A percentile compares a stretch with the other conserved stretches of the same genome.
Conservation (phyloP, 1,140 invertebrate genomes). For the Sycobia sp. region DNA sequence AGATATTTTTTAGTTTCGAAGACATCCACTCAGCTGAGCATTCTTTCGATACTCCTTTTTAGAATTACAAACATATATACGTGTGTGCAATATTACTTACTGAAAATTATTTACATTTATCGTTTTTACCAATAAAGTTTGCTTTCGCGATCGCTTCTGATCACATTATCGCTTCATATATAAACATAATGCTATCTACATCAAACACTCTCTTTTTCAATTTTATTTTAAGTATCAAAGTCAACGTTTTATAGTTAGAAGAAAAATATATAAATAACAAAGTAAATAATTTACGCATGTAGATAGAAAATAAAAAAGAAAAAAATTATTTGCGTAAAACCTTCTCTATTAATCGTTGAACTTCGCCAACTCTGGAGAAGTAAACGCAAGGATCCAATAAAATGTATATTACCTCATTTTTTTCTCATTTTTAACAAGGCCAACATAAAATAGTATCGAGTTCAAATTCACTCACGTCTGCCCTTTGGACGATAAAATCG, state of each 20-base stretch:
- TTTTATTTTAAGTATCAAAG: constrained; percentile 31
- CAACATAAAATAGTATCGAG: constrained; percentile 29
- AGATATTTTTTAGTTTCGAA: constrained; percentile 38
- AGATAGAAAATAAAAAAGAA: constrained; percentile 26
- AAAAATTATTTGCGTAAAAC: constrained; percentile 6
- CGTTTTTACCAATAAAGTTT: constrained; percentile 37
- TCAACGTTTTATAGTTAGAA: constrained; percentile 25
- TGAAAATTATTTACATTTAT: constrained; percentile 52
- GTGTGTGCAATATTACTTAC: constrained; percentile 44
- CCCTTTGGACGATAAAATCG: constrained; percentile 7
- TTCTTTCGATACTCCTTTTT: constrained; percentile 40
- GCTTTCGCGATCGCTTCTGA: constrained; percentile 24
- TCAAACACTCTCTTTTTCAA: constrained; percentile 37
- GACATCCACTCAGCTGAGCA: constrained; percentile 33
- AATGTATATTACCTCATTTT: neutral
- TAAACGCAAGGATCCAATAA: constrained; percentile 13
- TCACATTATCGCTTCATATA: constrained; percentile 37
- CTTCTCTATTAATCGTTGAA: neutral
- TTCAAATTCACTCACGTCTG: constrained; percentile 22
- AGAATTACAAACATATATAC: constrained; percentile 44
- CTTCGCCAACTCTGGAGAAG: neutral
- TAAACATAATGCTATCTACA: constrained; percentile 46
- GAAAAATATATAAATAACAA: constrained; percentile 32
- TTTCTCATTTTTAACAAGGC: constrained; percentile 8
- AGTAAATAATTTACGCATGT: constrained; percentile 26